Base-by-base conservation (phyloP, 2,113 vertebrate species). In the Rhea pennata region DNA sequence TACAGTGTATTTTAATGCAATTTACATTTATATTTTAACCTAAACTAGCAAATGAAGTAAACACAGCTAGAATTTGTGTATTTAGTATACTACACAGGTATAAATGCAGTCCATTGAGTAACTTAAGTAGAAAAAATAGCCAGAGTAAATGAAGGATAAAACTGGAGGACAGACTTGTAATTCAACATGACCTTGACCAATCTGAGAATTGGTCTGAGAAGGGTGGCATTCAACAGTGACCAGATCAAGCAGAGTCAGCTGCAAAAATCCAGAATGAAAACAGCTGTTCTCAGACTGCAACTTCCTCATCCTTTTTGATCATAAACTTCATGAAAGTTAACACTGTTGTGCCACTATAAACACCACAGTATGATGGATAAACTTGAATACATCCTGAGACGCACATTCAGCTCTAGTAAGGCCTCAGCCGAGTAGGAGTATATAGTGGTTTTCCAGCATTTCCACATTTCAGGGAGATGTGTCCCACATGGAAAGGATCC, bases 181-280 rank as follows among this genome's bases (percentile, higher is more conserved):
- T 31, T 19, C 65, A 90, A 24, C 22, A 46, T 36, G 24, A 46
- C 46, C 70, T 33, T 44, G 16, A 27, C 14, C 19, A 53, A 17
- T 14, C 36, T 23, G 40, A 14, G 7, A 81, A 73, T 8, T 2
- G 3, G 15, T 13, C 59, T 4, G 13, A 88, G 33, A 46, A 7
- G 7, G 78, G 39, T 66, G 84, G 53, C 29, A 31, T 12, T n/a
- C 39, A 50, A 0, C 2, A 5, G 5, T 2, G 1, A 27, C 33
- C 46, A 84, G 84, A 33, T 40, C 20, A 33, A n/a, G 44, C 46
- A 27, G 23, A 58, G 62, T 31, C 54, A 82, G 1, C 7, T 58
- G 66, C n/a, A 78, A 39, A 71, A 64, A 71, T 3, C 6, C 4
- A 2, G 29, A 24, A 42, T 29, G 40, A 59, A 78, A 95, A 54